Evolutionary conservation across 2,888 invertebrate species (phyloP).

Genomic region (Argyresthia albistria): DNA sequence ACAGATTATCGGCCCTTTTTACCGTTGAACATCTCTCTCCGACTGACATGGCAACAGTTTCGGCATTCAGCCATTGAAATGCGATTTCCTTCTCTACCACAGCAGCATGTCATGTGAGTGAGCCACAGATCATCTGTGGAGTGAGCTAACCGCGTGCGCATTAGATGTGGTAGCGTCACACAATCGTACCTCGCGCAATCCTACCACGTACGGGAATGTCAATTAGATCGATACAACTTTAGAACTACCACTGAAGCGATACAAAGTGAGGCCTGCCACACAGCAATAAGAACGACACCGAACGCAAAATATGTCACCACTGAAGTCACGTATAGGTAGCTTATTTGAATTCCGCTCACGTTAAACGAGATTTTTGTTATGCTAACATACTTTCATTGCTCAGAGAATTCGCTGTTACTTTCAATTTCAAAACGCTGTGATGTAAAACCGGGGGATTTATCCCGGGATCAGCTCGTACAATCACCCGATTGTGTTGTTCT

Average conservation of each 20-base stretch:
- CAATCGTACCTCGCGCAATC: slow-evolving; percentile 21
- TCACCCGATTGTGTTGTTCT: no score
- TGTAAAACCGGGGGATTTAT: no score
- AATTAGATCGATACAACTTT: neutral
- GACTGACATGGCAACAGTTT: no score
- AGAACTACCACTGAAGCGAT: neutral
- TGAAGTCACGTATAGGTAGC: neutral
- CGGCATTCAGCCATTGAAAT: no score
- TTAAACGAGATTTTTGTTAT: slow-evolving; percentile 8
- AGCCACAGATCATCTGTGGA: no score
- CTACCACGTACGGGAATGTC: neutral
- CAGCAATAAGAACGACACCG: neutral
- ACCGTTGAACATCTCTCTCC: no score
- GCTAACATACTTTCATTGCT: slow-evolving; percentile 25
- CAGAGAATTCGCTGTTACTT: slow-evolving; percentile 2
- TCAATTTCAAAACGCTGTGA: slow-evolving; percentile 1
- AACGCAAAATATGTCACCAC: neutral
- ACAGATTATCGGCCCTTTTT: no score
- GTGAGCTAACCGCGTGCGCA: slow-evolving; percentile 19
- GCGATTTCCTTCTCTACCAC: no score
- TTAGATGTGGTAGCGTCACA: slow-evolving; percentile 35
- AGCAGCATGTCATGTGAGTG: no score
- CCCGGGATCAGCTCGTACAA: no score
- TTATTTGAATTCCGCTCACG: slow-evolving; percentile 14
- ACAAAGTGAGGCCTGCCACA: neutral